phyloP scores from a whole-genome alignment of 2,888 invertebrate species.

The Eudemis profundana region DNA sequence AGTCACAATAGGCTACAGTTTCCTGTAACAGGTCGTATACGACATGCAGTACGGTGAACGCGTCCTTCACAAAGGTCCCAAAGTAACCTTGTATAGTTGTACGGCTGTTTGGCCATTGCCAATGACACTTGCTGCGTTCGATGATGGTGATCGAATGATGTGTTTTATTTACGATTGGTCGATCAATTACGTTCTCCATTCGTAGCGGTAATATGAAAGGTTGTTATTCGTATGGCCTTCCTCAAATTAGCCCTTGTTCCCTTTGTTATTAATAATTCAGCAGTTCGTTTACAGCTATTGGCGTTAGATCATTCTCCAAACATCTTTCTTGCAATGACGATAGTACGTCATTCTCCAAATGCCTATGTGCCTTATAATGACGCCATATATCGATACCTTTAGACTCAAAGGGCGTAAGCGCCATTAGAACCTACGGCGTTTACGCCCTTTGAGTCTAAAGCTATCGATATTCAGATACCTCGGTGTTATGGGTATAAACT shows the following conservation, averaged over 20 bases:
- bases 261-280: no score
- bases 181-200: not conserved
- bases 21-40: constrained; percentile 44
- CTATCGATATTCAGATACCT: no score
- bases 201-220: not conserved
- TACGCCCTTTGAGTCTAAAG: no score
- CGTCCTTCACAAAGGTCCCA: constrained; percentile 59
- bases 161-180: constrained; percentile 7
- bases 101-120: constrained; percentile 61
- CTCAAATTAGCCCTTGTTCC: not conserved
- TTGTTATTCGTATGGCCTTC: not conserved
- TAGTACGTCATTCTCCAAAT: no score
- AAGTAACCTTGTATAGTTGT: constrained; percentile 56
- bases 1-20: constrained; percentile 51
- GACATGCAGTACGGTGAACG: constrained; percentile 54
- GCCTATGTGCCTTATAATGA: no score
- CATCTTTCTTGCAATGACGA: no score
- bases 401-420: no score
- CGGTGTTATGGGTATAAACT: no score
- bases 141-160: not conserved
- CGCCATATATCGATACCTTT: no score
- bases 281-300: no score
- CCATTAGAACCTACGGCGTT: no score
- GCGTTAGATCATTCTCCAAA: no score
- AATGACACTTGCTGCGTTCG: constrained; percentile 53